These are phyloP conservation scores for Sipunculus nudus DNA, from an alignment of 2,888 invertebrate species.

Conservation along the genomic window DNA sequence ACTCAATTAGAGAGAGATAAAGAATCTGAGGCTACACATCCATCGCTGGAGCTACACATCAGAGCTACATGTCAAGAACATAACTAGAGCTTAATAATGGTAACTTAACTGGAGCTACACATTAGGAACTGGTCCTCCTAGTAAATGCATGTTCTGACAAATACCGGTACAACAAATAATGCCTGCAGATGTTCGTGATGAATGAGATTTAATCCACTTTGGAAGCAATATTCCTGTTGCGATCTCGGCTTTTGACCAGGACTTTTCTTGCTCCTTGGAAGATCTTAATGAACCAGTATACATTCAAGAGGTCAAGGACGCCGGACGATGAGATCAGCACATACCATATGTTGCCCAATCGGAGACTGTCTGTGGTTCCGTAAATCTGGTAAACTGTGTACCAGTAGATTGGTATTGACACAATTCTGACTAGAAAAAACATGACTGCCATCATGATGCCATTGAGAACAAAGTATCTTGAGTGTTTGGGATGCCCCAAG, in stretches of 20 bases:
- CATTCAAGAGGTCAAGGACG: conserved; percentile 59
- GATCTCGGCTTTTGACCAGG: conserved; percentile 27
- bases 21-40: too few species aligned
- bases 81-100: too few species aligned
- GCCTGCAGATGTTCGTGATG: too few species aligned
- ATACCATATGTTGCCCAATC: conserved; percentile 57
- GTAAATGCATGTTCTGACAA: too few species aligned
- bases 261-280: conserved; percentile 53
- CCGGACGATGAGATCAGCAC: conserved; percentile 59
- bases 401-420: conserved; percentile 62
- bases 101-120: too few species aligned
- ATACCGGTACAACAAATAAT: too few species aligned
- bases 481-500: conserved; percentile 49
- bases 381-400: conserved; percentile 57
- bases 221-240: too few species aligned
- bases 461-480: conserved; percentile 52
- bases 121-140: too few species aligned
- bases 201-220: too few species aligned
- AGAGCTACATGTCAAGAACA: too few species aligned
- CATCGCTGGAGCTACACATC: too few species aligned
- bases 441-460: conserved; percentile 61
- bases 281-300: conserved; percentile 63
- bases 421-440: conserved; percentile 60
- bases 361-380: conserved; percentile 49
- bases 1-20: too few species aligned